A percentile compares a stretch with the other conserved stretches of the same genome.
These are phyloP conservation scores for Autographa gamma DNA, from an alignment of 2,888 invertebrate genomes.

Conservation along the genomic window DNA sequence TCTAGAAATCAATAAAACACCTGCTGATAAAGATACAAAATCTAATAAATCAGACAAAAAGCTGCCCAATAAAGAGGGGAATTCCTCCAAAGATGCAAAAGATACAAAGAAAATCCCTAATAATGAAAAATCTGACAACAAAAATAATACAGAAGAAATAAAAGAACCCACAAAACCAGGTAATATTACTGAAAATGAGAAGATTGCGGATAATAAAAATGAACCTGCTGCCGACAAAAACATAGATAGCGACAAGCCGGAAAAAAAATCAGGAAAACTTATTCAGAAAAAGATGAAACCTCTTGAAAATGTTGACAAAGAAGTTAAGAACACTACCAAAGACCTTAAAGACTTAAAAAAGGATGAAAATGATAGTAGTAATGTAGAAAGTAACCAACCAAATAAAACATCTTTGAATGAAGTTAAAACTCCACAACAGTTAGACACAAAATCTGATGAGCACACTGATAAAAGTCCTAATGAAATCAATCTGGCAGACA, in stretches of 20 bases:
- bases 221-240: background rate
- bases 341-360: background rate
- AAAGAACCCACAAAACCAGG: background rate
- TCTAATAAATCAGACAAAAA: background rate
- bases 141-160: background rate
- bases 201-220: background rate
- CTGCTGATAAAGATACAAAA: background rate
- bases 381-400: too few species aligned
- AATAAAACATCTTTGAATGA: background rate
- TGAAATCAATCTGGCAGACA: background rate
- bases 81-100: too few species aligned
- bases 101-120: background rate
- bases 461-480: background rate
- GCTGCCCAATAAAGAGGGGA: background rate
- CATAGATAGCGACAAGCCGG: background rate
- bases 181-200: background rate
- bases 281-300: constrained; percentile 8
- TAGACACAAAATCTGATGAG: background rate
- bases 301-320: constrained; percentile 6
- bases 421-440: background rate
- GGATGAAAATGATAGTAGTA: background rate
- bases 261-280: background rate
- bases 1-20: background rate
- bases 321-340: background rate
- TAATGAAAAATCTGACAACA: background rate